Evolutionary conservation across 2,113 vertebrate species (phyloP), one percentile per base, ranked within the genome.

Genomic region (Tragelaphus scriptus): DNA sequence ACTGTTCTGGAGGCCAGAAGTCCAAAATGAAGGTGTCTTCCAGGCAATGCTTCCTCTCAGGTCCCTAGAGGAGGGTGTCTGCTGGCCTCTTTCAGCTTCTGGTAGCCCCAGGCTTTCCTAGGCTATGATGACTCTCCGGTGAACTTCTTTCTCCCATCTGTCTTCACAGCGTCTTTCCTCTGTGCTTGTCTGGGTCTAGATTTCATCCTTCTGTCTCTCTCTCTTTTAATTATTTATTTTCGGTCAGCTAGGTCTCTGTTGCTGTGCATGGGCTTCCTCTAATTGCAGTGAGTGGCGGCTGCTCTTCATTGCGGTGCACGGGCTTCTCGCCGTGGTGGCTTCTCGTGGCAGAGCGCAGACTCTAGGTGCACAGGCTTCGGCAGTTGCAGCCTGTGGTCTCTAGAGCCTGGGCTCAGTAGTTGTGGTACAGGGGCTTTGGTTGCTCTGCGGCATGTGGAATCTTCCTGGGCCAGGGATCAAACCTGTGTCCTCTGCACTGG

Each of bases 271-370:
- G 71, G 71, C 71, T 77, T 40, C 21, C 68, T 26, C 71, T 44
- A 3, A 44, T 3, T 77, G 71, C 6, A 3, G 23, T 26, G 40
- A 75, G 68, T 40, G 68, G 68, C 6, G 68, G 68, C 68, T 71
- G 40, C 40, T 26, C 40, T 14, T 44, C 40, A 4, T 6, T 15
- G 23, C 23, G 0, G 23, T 4, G 23, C 71, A 1, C 0, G 1
- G 71, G 40, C 12, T 23, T 23, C 68, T 71, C n/a, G 0, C n/a
- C 11, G 11, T 2, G 61, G 71, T 26, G 71, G 23, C 71, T 44
- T 26, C 71, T 44, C 6, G 0, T 0, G 44, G 40, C 71, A 77
- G 40, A 7, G 40, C 23, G 1, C 23, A 15, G 36, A 40, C 40
- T 14, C 40, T 14, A 2, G 71, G 40, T 14, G 36, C 71, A 25